These are phyloP conservation scores for Lepidostoma basale DNA, from an alignment of 1,140 invertebrate species.

Conservation along the genomic window DNA sequence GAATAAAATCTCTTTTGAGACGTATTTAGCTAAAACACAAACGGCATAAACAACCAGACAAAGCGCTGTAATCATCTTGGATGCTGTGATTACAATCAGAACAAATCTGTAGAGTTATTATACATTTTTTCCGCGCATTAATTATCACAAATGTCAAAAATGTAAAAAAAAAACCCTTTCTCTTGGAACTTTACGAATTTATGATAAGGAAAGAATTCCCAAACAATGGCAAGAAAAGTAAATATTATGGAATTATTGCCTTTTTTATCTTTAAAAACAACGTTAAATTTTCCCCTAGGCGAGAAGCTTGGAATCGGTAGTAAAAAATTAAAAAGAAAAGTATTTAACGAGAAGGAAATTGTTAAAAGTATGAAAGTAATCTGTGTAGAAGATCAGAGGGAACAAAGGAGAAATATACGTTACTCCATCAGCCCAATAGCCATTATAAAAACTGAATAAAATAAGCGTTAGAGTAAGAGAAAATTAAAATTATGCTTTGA, in stretches of 20 bases:
- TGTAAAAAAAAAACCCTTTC: neutral
- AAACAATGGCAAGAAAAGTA: neutral
- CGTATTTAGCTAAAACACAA: no score
- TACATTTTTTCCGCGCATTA: neutral
- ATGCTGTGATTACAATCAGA: neutral
- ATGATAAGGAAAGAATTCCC: conserved; percentile 2
- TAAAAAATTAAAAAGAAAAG: conserved; percentile 23
- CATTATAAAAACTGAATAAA: no score
- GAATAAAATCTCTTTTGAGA: no score
- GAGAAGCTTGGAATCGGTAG: neutral
- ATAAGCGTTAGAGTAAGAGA: no score
- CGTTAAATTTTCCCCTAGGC: neutral
- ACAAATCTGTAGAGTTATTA: conserved; percentile 1
- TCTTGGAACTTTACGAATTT: neutral
- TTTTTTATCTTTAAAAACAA: conserved; percentile 5
- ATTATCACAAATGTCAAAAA: neutral
- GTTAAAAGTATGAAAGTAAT: conserved; percentile 32
- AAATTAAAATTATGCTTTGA: no score
- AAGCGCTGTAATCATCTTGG: neutral
- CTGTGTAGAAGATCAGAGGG: neutral
- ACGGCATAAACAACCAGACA: no score
- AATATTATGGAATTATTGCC: conserved; percentile 9
- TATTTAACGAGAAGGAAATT: conserved; percentile 27
- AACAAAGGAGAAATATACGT: conserved; percentile 26
- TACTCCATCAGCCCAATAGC: no score